Conservation (phyloP, 2,888 invertebrate species). For the Morpho helenor region DNA sequence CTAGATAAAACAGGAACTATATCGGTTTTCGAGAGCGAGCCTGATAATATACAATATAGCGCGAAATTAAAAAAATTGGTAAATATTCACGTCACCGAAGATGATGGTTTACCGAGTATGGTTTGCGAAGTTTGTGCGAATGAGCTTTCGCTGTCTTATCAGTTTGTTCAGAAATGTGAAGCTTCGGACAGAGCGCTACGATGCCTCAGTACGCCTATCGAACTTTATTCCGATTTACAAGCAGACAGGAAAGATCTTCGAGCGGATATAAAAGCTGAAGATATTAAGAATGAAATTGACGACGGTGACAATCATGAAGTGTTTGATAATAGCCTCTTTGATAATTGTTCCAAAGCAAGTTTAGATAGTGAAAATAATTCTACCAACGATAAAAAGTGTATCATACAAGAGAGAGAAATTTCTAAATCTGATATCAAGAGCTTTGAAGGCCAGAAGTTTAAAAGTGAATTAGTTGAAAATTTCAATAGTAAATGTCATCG, state of each 20-base stretch:
- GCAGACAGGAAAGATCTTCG: conserved; percentile 25
- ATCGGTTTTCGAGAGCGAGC: conserved; percentile 48
- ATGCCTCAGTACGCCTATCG: conserved; percentile 34
- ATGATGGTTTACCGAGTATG: conserved; percentile 55
- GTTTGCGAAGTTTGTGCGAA: conserved; percentile 53
- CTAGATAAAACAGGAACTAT: conserved; percentile 50
- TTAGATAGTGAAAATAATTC: conserved; percentile 5
- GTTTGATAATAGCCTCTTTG: conserved; percentile 24
- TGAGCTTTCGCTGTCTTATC: conserved; percentile 49
- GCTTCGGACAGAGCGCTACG: conserved; percentile 55
- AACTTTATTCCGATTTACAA: conserved; percentile 29
- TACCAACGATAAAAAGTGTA: conserved; percentile 2
- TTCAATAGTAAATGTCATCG: conserved; percentile 22
- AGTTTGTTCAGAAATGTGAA: conserved; percentile 58
- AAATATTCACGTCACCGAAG: conserved; percentile 47
- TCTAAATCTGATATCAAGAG: no score
- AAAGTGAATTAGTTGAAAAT: conserved; percentile 2
- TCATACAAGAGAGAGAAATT: not conserved
- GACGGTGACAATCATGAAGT: conserved; percentile 20
- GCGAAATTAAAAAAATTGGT: conserved; percentile 57
- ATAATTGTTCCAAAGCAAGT: conserved; percentile 18
- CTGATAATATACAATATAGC: conserved; percentile 47
- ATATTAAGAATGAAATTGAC: conserved; percentile 38
- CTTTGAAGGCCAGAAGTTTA: not conserved
- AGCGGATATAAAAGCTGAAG: conserved; percentile 34